Percentiles rank a stretch among this genome's conserved stretches.
phyloP scores from a whole-genome alignment of 2,888 invertebrate species.

The Sturmia bella region DNA sequence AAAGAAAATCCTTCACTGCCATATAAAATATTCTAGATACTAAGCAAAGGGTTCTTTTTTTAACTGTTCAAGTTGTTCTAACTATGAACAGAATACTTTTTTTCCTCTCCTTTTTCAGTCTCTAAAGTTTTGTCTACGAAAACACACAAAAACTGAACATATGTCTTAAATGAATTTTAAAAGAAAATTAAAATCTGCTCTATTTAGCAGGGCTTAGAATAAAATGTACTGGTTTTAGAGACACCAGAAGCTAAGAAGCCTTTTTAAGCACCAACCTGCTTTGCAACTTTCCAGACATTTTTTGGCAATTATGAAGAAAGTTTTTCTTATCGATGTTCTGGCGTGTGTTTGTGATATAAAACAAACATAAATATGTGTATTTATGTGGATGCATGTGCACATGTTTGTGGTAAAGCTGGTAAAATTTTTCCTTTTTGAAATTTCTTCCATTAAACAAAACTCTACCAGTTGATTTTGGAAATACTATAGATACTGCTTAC shows the following conservation, averaged over 20 bases:
- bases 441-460: too few relatives aligned
- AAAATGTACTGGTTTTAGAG: neutral
- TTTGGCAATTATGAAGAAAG: conserved; percentile 11
- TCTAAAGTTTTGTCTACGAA: conserved; percentile 43
- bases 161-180: conserved; percentile 6
- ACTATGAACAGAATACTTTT: too few relatives aligned
- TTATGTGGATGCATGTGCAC: too few relatives aligned
- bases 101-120: conserved; percentile 23
- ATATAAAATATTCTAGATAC: too few relatives aligned
- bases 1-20: too few relatives aligned
- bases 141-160: conserved; percentile 37
- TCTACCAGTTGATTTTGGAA: too few relatives aligned
- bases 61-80: neutral
- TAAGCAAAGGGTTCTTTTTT: too few relatives aligned
- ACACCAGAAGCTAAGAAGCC: conserved; percentile 45
- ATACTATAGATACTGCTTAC: too few relatives aligned
- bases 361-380: conserved; percentile 32
- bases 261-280: conserved; percentile 23
- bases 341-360: neutral
- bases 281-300: conserved; percentile 63
- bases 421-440: too few relatives aligned
- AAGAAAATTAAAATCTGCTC: neutral
- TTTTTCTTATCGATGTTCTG: conserved; percentile 2
- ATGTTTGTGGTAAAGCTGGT: too few relatives aligned
- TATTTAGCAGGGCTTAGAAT: neutral